A percentile compares a stretch with the other conserved stretches of the same genome.
These are phyloP conservation scores for Lagorchestes hirsutus DNA, from an alignment of 2,797 vertebrate species.

Conservation along the genomic window DNA sequence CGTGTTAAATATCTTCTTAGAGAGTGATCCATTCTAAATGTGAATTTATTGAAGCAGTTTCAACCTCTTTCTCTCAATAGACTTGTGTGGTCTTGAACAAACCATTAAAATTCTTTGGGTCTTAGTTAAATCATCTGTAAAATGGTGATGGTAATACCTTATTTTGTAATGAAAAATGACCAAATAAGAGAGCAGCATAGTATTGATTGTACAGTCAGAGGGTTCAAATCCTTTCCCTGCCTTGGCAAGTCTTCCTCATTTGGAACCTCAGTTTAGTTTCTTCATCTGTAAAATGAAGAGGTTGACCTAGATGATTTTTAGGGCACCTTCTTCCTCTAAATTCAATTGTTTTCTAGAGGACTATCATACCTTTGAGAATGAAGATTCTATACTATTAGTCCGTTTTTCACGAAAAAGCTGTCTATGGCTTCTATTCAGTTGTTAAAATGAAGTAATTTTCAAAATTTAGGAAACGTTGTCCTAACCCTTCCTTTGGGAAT, in stretches of 20 bases:
- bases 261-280: background rate
- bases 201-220: background rate
- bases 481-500: constrained; percentile 49
- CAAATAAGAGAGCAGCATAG: background rate
- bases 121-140: background rate
- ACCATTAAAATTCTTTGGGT: background rate
- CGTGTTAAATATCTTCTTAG: background rate
- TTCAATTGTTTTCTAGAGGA: background rate
- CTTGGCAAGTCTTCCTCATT: background rate
- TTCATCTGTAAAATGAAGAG: background rate
- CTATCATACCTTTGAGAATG: background rate
- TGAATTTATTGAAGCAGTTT: background rate
- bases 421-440: constrained; percentile 31
- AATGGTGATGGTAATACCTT: constrained; percentile 9
- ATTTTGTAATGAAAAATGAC: background rate
- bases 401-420: background rate
- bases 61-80: background rate
- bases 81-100: background rate
- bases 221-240: background rate
- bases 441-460: constrained; percentile 1
- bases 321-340: background rate
- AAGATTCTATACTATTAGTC: background rate
- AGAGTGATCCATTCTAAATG: background rate
- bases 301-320: background rate
- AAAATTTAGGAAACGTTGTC: constrained; percentile 49